Conservation (phyloP, 2,113 vertebrate species). For the Cinclus mexicanus region DNA sequence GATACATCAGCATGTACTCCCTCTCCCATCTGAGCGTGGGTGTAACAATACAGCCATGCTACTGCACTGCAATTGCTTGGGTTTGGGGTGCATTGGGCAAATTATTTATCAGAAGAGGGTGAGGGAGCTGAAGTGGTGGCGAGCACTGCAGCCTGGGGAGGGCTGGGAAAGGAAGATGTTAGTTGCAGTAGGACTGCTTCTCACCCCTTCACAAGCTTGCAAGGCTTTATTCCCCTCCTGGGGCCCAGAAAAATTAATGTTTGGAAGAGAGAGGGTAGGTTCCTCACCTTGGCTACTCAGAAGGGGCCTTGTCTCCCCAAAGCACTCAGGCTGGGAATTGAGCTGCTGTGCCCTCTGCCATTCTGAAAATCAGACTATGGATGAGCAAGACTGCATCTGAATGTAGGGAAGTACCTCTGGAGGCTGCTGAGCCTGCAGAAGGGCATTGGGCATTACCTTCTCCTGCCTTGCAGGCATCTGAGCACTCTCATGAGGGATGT, state of each 20-base stretch:
- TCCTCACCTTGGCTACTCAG: background rate
- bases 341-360: background rate
- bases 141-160: background rate
- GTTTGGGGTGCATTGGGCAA: background rate
- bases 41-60: background rate
- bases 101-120: background rate
- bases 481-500: fast-evolving
- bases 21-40: fast-evolving
- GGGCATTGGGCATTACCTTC: fast-evolving
- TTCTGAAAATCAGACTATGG: background rate
- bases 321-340: background rate
- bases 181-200: background rate
- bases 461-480: background rate
- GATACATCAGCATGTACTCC: fast-evolving
- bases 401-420: background rate
- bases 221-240: background rate
- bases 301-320: background rate
- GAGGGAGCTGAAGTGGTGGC: background rate
- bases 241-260: background rate
- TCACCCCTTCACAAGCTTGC: background rate
- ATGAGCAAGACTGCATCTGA: background rate
- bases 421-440: background rate
- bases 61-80: background rate
- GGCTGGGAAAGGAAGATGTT: background rate
- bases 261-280: background rate